Percentiles rank a stretch among this genome's conserved stretches.
Conservation (phyloP, 2,888 invertebrate species). For the Disparrhopalites patrizii region DNA sequence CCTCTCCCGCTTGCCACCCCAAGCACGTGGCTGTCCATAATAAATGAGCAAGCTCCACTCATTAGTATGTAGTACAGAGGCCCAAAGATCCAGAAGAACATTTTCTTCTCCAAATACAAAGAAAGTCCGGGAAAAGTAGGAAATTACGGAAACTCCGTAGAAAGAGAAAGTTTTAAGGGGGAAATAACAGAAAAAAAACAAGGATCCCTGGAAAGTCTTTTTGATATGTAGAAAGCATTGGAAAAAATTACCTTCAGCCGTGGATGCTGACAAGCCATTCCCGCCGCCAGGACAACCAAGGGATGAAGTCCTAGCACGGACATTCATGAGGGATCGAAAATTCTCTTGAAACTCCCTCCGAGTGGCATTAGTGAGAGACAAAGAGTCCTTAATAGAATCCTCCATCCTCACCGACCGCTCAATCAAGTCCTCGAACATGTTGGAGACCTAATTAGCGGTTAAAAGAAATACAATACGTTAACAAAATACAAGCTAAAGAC, state of each 20-base stretch:
- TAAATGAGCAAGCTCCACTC: no score
- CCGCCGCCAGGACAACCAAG: not conserved
- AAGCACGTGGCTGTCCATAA: no score
- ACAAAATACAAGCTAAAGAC: not conserved
- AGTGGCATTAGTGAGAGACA: constrained; percentile 57
- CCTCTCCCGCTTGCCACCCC: no score
- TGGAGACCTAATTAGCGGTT: constrained; percentile 56
- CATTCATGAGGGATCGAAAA: constrained; percentile 34
- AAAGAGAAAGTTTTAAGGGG: not conserved
- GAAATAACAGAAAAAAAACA: not conserved
- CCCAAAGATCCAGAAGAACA: no score
- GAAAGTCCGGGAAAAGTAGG: not conserved
- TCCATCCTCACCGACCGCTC: constrained; percentile 54
- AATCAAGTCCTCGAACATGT: constrained; percentile 63
- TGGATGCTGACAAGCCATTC: not conserved
- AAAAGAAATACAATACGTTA: constrained; percentile 4
- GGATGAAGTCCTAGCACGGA: not conserved
- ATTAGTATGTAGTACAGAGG: no score
- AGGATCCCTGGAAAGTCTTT: no score
- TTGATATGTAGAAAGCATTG: not conserved
- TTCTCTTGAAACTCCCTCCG: constrained; percentile 58
- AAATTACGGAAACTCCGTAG: not conserved
- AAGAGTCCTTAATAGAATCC: constrained; percentile 56
- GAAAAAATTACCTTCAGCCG: constrained; percentile 11
- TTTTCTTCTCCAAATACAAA: no score